Percentiles rank a stretch among this genome's conserved stretches.
These are phyloP conservation scores for Echinops telfairi DNA, from an alignment of 2,113 vertebrate species.

Conservation along the genomic window DNA sequence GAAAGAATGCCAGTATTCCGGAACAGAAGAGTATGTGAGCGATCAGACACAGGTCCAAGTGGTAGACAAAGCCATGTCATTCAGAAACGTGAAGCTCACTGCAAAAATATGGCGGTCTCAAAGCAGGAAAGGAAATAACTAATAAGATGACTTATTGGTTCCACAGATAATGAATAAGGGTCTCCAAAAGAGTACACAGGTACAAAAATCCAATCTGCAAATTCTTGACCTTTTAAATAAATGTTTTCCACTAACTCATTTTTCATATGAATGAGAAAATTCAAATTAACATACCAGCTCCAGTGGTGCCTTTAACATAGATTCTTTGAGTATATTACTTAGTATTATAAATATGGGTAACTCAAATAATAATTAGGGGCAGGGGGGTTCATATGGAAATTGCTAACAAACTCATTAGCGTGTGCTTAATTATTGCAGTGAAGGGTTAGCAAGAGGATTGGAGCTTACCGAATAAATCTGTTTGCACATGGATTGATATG, in stretches of 20 bases:
- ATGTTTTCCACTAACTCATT: constrained; percentile 60
- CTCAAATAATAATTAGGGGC: constrained; percentile 81
- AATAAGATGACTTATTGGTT: not conserved
- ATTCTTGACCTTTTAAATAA: constrained; percentile 48
- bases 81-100: not conserved
- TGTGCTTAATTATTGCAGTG: constrained; percentile 76
- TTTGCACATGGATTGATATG: constrained; percentile 79
- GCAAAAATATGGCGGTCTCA: not conserved
- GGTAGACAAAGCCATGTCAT: not conserved
- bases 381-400: constrained; percentile 80
- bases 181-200: not conserved
- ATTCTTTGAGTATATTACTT: constrained; percentile 79
- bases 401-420: constrained; percentile 80
- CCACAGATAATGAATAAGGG: not conserved
- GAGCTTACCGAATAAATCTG: constrained; percentile 82
- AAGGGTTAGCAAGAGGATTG: constrained; percentile 77
- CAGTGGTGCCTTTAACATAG: constrained; percentile 73
- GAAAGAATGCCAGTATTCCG: not conserved
- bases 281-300: constrained; percentile 71
- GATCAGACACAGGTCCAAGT: not conserved
- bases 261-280: constrained; percentile 56
- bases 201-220: constrained; percentile 15
- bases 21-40: not conserved
- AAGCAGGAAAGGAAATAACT: not conserved
- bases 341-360: constrained; percentile 81